Base-by-base conservation (phyloP, 2,797 vertebrate species). In the Labeo calbasu region DNA sequence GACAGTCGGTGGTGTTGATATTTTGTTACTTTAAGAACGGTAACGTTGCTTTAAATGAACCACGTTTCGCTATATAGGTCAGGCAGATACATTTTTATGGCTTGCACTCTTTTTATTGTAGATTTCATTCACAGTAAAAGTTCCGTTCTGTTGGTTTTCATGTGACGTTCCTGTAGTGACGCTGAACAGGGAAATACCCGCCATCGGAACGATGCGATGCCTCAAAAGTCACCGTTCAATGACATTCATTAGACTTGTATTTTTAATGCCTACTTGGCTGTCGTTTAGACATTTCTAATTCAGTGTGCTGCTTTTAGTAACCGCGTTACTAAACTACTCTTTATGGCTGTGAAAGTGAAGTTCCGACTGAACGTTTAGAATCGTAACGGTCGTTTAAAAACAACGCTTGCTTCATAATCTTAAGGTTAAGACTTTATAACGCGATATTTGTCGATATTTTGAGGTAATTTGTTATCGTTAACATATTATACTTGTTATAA, bases 151-250 rank as follows among this genome's bases (percentile, higher is more conserved):
- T 17, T 14, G 23, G 51, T 3, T 48, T 43, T 46, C 10, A 3
- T 48, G 69, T 71, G 66, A 68, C 14, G 66, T 40, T 76, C 8
- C 73, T 36, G 32, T 71, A n/a, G 28, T 36, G 75, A 77, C 32
- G 21, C 57, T 61, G 4, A 77, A 25, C 14, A 0, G 8, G 55
- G 76, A 57, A 57, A 57, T 57, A 76, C 51, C 72, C 72, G 51
- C 50, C n/a, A 19, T 21, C 12, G 3, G 14, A 43, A 7, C 13
- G 5, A 43, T 2, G 55, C 3, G 4, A 23, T 19, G 10, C 0
- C 4, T n/a, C 48, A 8, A 25, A 69, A 43, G 32, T 43, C 79
- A 32, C 59, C 5, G 5, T 9, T 11, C 21, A 3, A 9, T 19
- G 32, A 2, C 1, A 1, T 17, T n/a, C 36, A 48, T 66, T 40